phyloP scores from a whole-genome alignment of 2,888 invertebrate genomes.

The Cynaeus angustus region DNA sequence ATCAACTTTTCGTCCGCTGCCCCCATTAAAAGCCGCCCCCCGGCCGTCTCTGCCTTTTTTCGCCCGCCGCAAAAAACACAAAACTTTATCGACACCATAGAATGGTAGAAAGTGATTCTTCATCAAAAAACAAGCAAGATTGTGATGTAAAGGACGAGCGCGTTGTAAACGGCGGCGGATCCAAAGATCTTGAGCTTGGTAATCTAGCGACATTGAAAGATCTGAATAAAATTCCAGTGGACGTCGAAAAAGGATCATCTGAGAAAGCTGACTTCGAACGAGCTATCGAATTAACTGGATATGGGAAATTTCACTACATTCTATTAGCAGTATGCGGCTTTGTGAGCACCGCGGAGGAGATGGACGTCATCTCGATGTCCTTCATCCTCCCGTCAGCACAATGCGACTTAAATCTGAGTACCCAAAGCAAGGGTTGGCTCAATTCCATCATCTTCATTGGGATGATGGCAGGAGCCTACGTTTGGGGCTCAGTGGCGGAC shows the following conservation, averaged over 20 bases:
- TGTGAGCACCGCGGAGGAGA: slow-evolving; percentile 95
- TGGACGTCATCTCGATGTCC: slow-evolving; percentile 96
- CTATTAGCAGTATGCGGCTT: slow-evolving; percentile 93
- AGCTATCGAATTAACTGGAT: slow-evolving; percentile 90
- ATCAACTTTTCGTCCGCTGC: slow-evolving; percentile 65
- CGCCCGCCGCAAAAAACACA: slow-evolving; percentile 55
- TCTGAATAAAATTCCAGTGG: slow-evolving; percentile 70
- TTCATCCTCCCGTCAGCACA: slow-evolving; percentile 95
- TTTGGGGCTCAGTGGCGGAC: slow-evolving; percentile 94
- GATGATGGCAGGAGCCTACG: slow-evolving; percentile 96
- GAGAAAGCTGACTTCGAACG: slow-evolving; percentile 91
- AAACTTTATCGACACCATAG: slow-evolving; percentile 74
- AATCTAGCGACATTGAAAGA: slow-evolving; percentile 61
- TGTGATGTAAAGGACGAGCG: slow-evolving; percentile 92
- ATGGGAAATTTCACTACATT: slow-evolving; percentile 92
- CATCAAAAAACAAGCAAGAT: slow-evolving; percentile 81
- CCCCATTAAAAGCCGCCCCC: slow-evolving; percentile 67
- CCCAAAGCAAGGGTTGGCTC: slow-evolving; percentile 88
- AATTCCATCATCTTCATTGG: slow-evolving; percentile 78
- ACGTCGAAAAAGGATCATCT: slow-evolving; percentile 77
- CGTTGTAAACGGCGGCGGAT: slow-evolving; percentile 84
- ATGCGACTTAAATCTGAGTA: slow-evolving; percentile 91
- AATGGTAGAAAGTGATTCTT: slow-evolving; percentile 94
- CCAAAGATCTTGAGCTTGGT: slow-evolving; percentile 76
- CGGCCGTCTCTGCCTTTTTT: slow-evolving; percentile 51